Percentiles rank a stretch among this genome's conserved stretches.
phyloP scores from a whole-genome alignment of 2,797 vertebrate species.

The Monodelphis domestica region DNA sequence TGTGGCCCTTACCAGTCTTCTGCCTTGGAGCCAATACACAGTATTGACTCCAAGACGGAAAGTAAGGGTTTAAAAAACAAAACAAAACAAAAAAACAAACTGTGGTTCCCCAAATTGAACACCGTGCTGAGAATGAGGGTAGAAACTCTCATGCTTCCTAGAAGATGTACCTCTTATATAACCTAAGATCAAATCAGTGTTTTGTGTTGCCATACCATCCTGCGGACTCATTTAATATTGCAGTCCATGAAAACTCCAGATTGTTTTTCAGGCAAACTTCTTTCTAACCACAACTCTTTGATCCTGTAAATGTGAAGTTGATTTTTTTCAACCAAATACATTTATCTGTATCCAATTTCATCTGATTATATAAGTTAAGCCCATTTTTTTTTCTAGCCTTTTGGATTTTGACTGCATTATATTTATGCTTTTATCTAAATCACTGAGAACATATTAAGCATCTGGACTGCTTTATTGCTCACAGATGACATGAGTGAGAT shows the following conservation, averaged over 20 bases:
- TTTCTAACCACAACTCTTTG: background rate
- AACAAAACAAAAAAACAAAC: too few relatives aligned
- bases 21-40: too few relatives aligned
- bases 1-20: too few relatives aligned
- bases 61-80: too few relatives aligned
- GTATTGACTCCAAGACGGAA: too few relatives aligned
- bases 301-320: background rate
- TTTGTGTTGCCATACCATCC: background rate
- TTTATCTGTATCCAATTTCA: background rate
- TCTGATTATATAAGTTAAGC: background rate
- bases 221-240: background rate
- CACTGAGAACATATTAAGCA: too few relatives aligned
- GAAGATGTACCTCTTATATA: background rate
- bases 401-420: background rate
- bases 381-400: background rate
- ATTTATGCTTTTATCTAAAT: too few relatives aligned
- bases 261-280: background rate
- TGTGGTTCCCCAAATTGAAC: background rate
- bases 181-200: background rate
- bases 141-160: background rate
- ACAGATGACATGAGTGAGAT: background rate
- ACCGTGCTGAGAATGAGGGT: background rate
- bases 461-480: background rate
- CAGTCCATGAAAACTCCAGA: background rate
- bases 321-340: background rate